phyloP scores from a whole-genome alignment of 2,113 vertebrate species.

The Chionodraco myersi region DNA sequence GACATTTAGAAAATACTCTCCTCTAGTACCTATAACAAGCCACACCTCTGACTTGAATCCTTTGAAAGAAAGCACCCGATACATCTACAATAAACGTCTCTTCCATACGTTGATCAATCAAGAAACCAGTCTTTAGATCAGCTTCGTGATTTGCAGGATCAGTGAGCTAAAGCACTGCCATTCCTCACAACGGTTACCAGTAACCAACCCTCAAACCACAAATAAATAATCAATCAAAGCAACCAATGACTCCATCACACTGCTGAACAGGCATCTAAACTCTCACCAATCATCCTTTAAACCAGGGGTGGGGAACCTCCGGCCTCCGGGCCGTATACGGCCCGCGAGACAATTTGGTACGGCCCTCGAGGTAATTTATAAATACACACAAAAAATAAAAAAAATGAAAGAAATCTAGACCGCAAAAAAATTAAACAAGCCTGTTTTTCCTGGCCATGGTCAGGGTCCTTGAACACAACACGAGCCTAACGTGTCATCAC shows the following conservation, averaged over 20 bases:
- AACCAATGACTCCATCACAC: slow-evolving; percentile 41
- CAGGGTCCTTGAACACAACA: too few species aligned
- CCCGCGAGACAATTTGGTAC: too few species aligned
- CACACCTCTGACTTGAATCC: not conserved
- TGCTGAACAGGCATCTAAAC: slow-evolving; percentile 40
- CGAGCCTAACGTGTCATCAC: too few species aligned
- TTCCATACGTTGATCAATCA: slow-evolving; percentile 33
- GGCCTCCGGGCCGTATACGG: too few species aligned
- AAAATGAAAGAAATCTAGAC: too few species aligned
- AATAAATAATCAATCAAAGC: slow-evolving; percentile 51
- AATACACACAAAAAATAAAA: too few species aligned
- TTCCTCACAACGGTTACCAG: slow-evolving; percentile 31
- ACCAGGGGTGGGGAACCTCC: too few species aligned
- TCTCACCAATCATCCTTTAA: slow-evolving; percentile 39
- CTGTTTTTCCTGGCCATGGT: too few species aligned
- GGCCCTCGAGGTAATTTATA: too few species aligned
- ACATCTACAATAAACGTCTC: slow-evolving; percentile 4
- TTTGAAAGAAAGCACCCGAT: not conserved
- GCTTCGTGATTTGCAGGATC: slow-evolving; percentile 31
- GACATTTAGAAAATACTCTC: slow-evolving; percentile 9
- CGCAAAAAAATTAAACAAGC: too few species aligned
- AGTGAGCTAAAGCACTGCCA: slow-evolving; percentile 2
- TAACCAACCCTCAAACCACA: slow-evolving; percentile 20
- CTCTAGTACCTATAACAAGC: not conserved
- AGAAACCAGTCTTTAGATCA: slow-evolving; percentile 23